These are phyloP conservation scores for Gymnodraco acuticeps DNA, from an alignment of 2,797 vertebrate species.

Conservation along the genomic window DNA sequence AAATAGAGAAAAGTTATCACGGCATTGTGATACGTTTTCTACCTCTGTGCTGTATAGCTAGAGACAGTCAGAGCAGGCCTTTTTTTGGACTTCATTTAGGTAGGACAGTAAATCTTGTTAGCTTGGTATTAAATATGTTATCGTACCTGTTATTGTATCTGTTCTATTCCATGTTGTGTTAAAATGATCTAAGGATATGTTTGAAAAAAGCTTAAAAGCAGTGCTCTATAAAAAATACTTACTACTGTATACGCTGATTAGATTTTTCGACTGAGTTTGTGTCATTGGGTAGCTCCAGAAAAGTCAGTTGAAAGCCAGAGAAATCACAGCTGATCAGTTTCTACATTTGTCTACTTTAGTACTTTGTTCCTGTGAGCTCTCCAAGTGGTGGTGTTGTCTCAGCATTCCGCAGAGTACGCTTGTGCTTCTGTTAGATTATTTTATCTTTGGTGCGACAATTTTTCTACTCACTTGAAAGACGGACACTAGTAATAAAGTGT, in stretches of 20 bases:
- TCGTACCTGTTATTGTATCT: not conserved
- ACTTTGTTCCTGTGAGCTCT: not conserved
- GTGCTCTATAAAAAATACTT: conserved; percentile 7
- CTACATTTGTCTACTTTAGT: conserved; percentile 2
- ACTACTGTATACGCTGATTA: not conserved
- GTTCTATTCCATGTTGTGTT: not conserved
- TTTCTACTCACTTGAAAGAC: conserved; percentile 7
- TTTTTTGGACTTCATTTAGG: conserved; percentile 8
- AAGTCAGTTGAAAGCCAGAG: conserved; percentile 13
- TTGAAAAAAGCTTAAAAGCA: not conserved
- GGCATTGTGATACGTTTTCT: not conserved
- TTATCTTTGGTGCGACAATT: not conserved
- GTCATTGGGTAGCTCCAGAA: not conserved
- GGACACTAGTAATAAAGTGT: not conserved
- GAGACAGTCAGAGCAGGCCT: not conserved
- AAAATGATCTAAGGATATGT: not conserved
- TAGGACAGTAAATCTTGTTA: not conserved
- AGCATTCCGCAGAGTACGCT: not conserved
- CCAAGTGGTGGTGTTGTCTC: not conserved
- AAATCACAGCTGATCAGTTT: conserved; percentile 16
- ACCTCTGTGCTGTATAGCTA: not conserved
- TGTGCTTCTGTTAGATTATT: not conserved
- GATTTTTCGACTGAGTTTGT: not conserved
- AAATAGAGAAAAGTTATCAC: not conserved
- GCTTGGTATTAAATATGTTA: not conserved